Conservation (phyloP, 2,888 invertebrate species). For the Entomobrya multifasciata region DNA sequence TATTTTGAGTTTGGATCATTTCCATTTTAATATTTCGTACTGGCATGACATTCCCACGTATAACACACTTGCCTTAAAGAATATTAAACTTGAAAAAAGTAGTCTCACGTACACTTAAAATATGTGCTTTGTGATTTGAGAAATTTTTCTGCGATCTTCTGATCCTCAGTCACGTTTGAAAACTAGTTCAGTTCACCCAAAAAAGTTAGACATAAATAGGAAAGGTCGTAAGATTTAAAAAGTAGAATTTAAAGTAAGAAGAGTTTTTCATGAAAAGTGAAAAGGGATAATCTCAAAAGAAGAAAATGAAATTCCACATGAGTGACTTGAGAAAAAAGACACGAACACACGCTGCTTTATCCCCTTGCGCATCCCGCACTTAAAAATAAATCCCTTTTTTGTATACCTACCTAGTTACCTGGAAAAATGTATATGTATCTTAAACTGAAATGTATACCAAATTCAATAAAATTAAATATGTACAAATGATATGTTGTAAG, state of each 20-base stretch:
- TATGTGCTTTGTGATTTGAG: too few species aligned
- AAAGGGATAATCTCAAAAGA: constrained; percentile 27
- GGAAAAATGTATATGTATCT: not conserved
- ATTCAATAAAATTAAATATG: constrained; percentile 26
- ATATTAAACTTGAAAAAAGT: too few species aligned
- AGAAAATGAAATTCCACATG: constrained; percentile 58
- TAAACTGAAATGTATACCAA: not conserved
- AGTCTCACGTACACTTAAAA: too few species aligned
- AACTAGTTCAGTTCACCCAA: too few species aligned
- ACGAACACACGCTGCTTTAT: constrained; percentile 60
- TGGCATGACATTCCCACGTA: too few species aligned
- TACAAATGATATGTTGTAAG: not conserved
- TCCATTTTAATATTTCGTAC: too few species aligned
- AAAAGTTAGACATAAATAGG: too few species aligned
- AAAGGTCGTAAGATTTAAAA: not conserved
- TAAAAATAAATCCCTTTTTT: constrained; percentile 21
- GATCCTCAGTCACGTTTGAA: too few species aligned
- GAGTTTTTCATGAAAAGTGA: constrained; percentile 40
- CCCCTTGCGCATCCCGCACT: not conserved
- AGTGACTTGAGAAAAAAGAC: constrained; percentile 29
- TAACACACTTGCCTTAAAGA: too few species aligned
- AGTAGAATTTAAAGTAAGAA: not conserved
- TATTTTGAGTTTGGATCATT: too few species aligned
- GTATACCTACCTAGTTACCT: constrained; percentile 7
- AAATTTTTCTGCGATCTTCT: too few species aligned